phyloP scores from a whole-genome alignment of 2,113 vertebrate genomes.

The Alexandromys fortis region DNA sequence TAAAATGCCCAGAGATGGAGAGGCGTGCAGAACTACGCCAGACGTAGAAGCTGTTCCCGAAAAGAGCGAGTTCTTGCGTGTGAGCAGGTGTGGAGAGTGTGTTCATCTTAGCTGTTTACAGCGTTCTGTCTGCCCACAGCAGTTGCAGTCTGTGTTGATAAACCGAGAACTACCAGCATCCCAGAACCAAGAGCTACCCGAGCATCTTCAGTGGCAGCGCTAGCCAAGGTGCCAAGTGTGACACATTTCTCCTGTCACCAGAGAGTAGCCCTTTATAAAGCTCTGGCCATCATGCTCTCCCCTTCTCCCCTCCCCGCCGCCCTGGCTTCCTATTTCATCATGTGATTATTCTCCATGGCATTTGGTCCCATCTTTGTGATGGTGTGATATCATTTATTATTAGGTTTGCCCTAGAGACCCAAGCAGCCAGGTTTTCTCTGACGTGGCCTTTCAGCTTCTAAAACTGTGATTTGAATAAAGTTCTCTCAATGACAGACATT shows the following conservation, averaged over 20 bases:
- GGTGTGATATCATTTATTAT: not conserved
- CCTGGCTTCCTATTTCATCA: not conserved
- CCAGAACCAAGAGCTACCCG: not conserved
- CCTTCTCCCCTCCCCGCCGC: fast-evolving
- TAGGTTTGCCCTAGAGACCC: not conserved
- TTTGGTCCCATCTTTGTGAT: not conserved
- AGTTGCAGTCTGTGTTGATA: not conserved
- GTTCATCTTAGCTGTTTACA: slow-evolving; percentile 22
- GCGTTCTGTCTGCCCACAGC: not conserved
- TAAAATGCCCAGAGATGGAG: slow-evolving; percentile 47
- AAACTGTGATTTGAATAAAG: not conserved
- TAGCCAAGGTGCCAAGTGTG: not conserved
- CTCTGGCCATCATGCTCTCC: not conserved
- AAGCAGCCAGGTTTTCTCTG: not conserved
- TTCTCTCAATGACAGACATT: not conserved
- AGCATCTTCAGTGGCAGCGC: not conserved
- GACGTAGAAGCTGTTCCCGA: slow-evolving; percentile 33
- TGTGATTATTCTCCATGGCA: not conserved
- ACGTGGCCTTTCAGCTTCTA: not conserved
- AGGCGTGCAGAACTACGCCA: slow-evolving; percentile 53
- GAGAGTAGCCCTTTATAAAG: not conserved
- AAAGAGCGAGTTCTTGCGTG: slow-evolving; percentile 31
- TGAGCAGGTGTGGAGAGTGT: slow-evolving; percentile 21
- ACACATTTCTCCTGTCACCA: not conserved
- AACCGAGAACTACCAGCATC: not conserved